phyloP scores from a whole-genome alignment of 2,113 vertebrate species.

The Sceloporus undulatus region DNA sequence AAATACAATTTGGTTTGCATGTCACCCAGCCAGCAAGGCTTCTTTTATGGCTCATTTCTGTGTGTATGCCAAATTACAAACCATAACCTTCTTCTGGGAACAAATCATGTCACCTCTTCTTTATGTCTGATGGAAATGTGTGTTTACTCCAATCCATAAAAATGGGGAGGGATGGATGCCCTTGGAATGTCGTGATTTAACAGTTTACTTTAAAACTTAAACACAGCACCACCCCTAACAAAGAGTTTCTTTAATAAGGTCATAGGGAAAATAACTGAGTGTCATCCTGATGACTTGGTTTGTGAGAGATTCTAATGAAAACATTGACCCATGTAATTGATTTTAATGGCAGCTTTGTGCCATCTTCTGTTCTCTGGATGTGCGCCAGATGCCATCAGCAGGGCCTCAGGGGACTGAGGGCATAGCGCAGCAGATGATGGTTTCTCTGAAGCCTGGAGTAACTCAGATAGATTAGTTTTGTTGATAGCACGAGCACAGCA shows the following conservation, averaged over 20 bases:
- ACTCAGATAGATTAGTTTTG: slow-evolving; percentile 89
- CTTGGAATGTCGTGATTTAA: slow-evolving; percentile 60
- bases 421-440: slow-evolving; percentile 89
- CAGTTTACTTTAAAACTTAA: slow-evolving; percentile 65
- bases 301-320: slow-evolving; percentile 89
- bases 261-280: slow-evolving; percentile 81
- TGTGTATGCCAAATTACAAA: slow-evolving; percentile 57
- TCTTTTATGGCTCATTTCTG: slow-evolving; percentile 61
- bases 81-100: slow-evolving; percentile 69
- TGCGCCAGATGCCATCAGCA: slow-evolving; percentile 94
- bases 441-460: slow-evolving; percentile 90
- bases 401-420: slow-evolving; percentile 89
- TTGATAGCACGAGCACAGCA: slow-evolving; percentile 91
- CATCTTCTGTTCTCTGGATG: slow-evolving; percentile 95
- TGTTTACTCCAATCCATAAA: slow-evolving; percentile 44
- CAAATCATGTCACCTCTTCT: slow-evolving; percentile 48
- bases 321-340: slow-evolving; percentile 97
- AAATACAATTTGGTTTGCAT: slow-evolving; percentile 55
- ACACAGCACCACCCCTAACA: slow-evolving; percentile 51
- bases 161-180: slow-evolving; percentile 49
- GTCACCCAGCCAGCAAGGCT: slow-evolving; percentile 48
- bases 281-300: slow-evolving; percentile 89
- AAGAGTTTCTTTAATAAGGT: slow-evolving; percentile 75
- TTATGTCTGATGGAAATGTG: slow-evolving; percentile 56
- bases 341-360: slow-evolving; percentile 98